A percentile compares a stretch with the other conserved stretches of the same genome.
These are phyloP conservation scores for Chelonoidis abingdonii DNA, from an alignment of 2,113 vertebrate genomes.

Conservation along the genomic window DNA sequence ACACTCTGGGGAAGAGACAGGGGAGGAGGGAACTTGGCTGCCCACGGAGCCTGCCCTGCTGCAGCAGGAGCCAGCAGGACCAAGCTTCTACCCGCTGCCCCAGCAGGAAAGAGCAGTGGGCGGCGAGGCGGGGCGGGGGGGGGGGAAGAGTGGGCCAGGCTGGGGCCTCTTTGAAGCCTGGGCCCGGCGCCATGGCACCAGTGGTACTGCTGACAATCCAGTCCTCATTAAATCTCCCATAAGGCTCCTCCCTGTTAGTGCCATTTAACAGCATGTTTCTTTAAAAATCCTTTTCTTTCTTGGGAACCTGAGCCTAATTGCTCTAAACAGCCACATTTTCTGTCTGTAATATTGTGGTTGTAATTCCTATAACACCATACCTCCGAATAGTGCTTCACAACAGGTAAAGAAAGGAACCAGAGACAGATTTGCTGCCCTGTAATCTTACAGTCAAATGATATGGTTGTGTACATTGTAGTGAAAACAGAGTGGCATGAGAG, in stretches of 20 bases:
- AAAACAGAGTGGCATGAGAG: neutral
- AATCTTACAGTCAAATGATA: slow-evolving; percentile 35
- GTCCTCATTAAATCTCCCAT: neutral
- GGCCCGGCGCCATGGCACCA: too few relatives aligned
- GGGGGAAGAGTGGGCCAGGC: too few relatives aligned
- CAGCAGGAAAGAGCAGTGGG: too few relatives aligned
- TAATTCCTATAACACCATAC: neutral
- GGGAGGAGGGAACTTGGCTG: too few relatives aligned
- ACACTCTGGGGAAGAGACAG: too few relatives aligned
- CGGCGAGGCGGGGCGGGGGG: too few relatives aligned
- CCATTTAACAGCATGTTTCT: neutral
- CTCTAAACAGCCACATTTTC: slow-evolving; percentile 33
- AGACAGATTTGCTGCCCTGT: neutral
- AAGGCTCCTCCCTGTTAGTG: neutral
- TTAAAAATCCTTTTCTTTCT: neutral
- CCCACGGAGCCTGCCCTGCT: too few relatives aligned
- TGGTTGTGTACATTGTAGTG: neutral
- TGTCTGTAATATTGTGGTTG: slow-evolving; percentile 22
- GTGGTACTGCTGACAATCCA: neutral
- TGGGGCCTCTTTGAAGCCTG: too few relatives aligned
- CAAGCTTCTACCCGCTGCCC: too few relatives aligned
- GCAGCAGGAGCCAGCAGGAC: too few relatives aligned
- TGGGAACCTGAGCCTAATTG: slow-evolving; percentile 13
- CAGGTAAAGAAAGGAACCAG: slow-evolving; percentile 1
- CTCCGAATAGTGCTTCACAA: neutral